Percentiles rank a stretch among this genome's conserved stretches.
phyloP scores from a whole-genome alignment of 2,797 vertebrate species.

The Phyllotis vaccarum region DNA sequence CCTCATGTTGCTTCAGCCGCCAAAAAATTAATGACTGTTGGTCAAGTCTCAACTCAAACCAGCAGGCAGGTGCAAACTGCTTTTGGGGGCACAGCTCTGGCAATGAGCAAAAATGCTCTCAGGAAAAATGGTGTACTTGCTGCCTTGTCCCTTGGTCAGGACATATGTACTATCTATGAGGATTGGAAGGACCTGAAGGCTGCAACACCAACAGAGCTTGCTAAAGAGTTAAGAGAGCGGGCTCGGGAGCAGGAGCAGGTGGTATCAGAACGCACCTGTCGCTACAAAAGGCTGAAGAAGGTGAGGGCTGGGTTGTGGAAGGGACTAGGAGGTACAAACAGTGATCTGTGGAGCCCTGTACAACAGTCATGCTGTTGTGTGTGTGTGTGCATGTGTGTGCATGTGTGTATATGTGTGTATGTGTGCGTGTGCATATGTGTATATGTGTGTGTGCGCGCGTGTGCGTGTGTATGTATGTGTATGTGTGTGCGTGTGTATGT shows the following conservation, averaged over 20 bases:
- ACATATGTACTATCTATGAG: not conserved
- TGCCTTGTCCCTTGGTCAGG: accelerated
- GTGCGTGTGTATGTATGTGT: not conserved
- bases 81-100: conserved; percentile 54
- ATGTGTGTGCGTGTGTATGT: not conserved
- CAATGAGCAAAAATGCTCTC: not conserved
- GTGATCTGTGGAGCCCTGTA: too few species aligned
- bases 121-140: accelerated
- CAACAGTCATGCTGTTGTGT: not conserved
- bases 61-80: not conserved
- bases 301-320: not conserved
- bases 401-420: not conserved
- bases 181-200: conserved; percentile 35
- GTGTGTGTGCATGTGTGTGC: not conserved
- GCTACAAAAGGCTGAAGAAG: not conserved
- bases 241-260: not conserved
- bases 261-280: not conserved
- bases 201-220: not conserved
- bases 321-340: accelerated
- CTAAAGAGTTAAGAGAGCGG: not conserved
- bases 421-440: too few species aligned
- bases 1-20: not conserved
- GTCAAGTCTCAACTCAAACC: accelerated
- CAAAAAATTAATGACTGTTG: not conserved
- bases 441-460: too few species aligned